These are phyloP conservation scores for Adelphocoris suturalis DNA, from an alignment of 2,888 invertebrate species.

Conservation along the genomic window DNA sequence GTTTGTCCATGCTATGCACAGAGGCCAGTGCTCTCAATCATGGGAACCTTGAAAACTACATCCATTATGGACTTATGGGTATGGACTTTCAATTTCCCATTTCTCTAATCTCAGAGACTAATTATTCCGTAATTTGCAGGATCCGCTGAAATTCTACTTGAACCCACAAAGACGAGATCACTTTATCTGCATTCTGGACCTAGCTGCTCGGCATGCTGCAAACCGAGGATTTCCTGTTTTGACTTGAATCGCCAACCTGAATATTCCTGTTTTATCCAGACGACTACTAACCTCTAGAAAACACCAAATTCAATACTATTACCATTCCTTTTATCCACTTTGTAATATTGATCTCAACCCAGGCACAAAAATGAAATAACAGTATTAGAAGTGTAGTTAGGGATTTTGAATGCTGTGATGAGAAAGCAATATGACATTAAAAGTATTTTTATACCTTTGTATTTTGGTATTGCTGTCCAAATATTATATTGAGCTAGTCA, in stretches of 20 bases:
- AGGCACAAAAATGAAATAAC: slow-evolving; percentile 8
- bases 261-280: not conserved
- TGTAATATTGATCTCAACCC: not conserved
- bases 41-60: too few relatives aligned
- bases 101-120: too few relatives aligned
- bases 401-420: slow-evolving; percentile 32
- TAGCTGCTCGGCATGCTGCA: slow-evolving; percentile 81
- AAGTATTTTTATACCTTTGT: slow-evolving; percentile 45
- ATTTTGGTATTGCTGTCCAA: slow-evolving; percentile 47
- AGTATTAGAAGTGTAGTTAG: not conserved
- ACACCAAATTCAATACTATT: not conserved
- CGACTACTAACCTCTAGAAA: not conserved
- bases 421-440: slow-evolving; percentile 19
- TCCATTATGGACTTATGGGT: too few relatives aligned
- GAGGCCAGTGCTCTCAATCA: too few relatives aligned
- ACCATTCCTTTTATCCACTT: not conserved
- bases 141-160: slow-evolving; percentile 73
- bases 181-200: slow-evolving; percentile 80
- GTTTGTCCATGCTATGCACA: too few relatives aligned
- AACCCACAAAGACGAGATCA: slow-evolving; percentile 79
- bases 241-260: slow-evolving; percentile 8
- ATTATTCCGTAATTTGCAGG: not conserved
- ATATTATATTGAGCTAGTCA: slow-evolving; percentile 43
- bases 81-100: too few relatives aligned
- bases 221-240: slow-evolving; percentile 81